A percentile compares a stretch with the other conserved stretches of the same genome.
These are phyloP conservation scores for Mionectes macconnelli DNA, from an alignment of 2,113 vertebrate species.

Conservation along the genomic window DNA sequence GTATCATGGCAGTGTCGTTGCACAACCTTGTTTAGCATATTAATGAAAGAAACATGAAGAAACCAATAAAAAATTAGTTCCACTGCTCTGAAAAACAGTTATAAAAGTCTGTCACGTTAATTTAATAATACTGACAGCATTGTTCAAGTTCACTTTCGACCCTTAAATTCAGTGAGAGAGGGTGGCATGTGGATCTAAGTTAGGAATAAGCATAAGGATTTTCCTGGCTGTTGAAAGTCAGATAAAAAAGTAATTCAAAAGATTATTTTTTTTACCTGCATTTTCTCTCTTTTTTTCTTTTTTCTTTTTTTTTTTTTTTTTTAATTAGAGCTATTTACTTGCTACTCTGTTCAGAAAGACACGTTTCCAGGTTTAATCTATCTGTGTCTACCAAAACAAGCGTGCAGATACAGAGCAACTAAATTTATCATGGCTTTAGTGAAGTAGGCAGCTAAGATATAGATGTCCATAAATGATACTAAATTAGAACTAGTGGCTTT, in stretches of 20 bases:
- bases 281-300: background rate
- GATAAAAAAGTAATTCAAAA: background rate
- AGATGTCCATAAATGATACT: background rate
- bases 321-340: background rate
- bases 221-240: background rate
- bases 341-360: background rate
- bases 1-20: background rate
- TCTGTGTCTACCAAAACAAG: background rate
- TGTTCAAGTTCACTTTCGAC: background rate
- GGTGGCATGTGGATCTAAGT: background rate
- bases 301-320: background rate
- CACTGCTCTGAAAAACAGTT: background rate
- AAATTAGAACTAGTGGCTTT: background rate
- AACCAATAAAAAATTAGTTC: background rate
- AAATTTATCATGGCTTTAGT: background rate
- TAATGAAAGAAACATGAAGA: background rate
- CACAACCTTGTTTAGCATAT: background rate
- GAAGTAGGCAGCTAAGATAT: background rate
- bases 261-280: background rate
- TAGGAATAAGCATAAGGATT: background rate
- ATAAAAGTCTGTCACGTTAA: background rate
- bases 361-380: background rate
- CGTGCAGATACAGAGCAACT: background rate
- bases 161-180: background rate
- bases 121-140: background rate